Evolutionary conservation across 2,113 vertebrate genomes (phyloP), one percentile per base, ranked within the genome.

Genomic region (Stegastes partitus): DNA sequence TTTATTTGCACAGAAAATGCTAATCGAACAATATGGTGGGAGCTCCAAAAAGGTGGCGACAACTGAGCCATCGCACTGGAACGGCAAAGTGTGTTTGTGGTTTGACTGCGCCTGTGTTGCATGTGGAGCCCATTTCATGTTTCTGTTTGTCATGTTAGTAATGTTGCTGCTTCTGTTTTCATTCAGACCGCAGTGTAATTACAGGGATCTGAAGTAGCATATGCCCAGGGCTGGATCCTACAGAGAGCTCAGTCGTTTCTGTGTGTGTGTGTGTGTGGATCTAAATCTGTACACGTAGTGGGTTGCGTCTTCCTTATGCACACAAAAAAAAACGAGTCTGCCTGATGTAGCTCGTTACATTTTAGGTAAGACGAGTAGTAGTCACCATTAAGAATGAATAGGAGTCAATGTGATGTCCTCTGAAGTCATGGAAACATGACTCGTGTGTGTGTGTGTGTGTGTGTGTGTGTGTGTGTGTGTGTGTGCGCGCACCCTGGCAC

Each of bases 181-280:
- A 66, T 83, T 86, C 45, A 78, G 73, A 73, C 51, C 61, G 42
- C 77, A 37, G 21, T 81, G 67, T 90, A 87, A 87, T 90, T 89
- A 90, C 67, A 77, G 53, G 58, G 70, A 77, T 67, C 61, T 84
- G 59, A 61, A 74, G 22, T n/a, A 82, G 75, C 81, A 73, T 80
- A 82, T 87, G 85, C 64, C 69, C 45, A 53, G 55, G 70, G 47
- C 73, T 66, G 79, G 42, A 64, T 79, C 76, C 34, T 47, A 53
- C 57, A 79, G 74, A 62, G 72, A 39, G 81, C 28, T 68, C 37
- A 49, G 68, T 22, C 2, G 50, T 26, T 22, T 75, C 63, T 68
- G 62, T 51, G 15, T 25, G 44, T 39, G 31, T 56, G 28, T 57
- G 39, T 42, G 37, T 65, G 56, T 55, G 54, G 19, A 68, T 21